Base-by-base conservation (phyloP, 2,888 invertebrate species). In the Sturmia bella region DNA sequence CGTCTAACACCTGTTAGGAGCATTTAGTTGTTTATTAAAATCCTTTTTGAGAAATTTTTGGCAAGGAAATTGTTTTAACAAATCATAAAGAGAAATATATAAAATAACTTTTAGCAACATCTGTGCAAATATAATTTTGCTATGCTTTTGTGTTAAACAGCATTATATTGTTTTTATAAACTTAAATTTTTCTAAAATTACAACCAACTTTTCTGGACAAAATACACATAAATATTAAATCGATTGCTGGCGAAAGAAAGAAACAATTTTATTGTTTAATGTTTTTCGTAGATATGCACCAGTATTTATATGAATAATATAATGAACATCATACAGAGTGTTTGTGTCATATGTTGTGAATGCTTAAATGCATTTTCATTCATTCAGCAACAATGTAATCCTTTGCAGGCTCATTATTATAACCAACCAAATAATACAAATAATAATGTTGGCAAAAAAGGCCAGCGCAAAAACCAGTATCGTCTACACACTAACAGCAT, bases 271-370 rank as follows among this genome's bases (percentile, higher is more conserved):
- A 37, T 41, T 52, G 17, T 59, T 61, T 24, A 64, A 54, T 54
- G 39, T 45, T 61, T 52, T 43, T 68, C 41, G 17, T 15, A 9
- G 11, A 21, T 50, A 50, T 12, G 12, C 7, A 3, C 27, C 3
- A 27, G 32, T 7, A 32, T 32, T 32, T 32, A 37, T 52, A 41
- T 39, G 39, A 43, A 57, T 32, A 52, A 52, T 52, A 61, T 57
- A 76, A 68, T 43, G 48, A 54, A 15, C 27, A 57, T 45, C 24
- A 59, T 56, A 73, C 52, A 73, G 66, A 66, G 72, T 78, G 78
- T 78, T 78, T 78, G 52, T 78, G 78, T 78, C 78, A 78, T 52
- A 78, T 78, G 72, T 59, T 78, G 45, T 73, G 66, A 78, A 78
- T 66, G 78, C 59, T 66, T 66, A 52, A 78, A 78, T 73, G 66